Evolutionary conservation across 2,888 invertebrate species (phyloP).

Genomic region (Synergus laeviventris): DNA sequence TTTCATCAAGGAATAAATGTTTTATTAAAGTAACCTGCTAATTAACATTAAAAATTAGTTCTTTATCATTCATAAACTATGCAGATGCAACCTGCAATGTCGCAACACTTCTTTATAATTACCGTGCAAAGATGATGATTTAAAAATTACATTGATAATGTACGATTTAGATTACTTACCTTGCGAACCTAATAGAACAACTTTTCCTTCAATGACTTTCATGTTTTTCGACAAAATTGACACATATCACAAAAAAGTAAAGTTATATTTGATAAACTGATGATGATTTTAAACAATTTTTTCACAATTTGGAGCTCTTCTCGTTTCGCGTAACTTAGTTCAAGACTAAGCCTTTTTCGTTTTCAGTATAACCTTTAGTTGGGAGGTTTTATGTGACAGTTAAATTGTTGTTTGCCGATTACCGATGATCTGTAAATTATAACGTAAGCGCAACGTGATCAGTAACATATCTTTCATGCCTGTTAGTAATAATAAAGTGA

Average conservation of each 20-base stretch:
- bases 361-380: too few relatives aligned
- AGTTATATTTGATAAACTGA: not conserved
- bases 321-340: not conserved
- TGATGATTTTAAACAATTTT: not conserved
- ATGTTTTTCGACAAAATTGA: slow-evolving; percentile 75
- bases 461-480: too few relatives aligned
- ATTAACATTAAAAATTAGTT: not conserved
- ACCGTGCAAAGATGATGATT: not conserved
- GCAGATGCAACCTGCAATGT: not conserved
- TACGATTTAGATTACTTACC: slow-evolving; percentile 77
- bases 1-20: not conserved
- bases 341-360: not conserved
- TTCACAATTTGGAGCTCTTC: not conserved
- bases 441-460: too few relatives aligned
- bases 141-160: too few relatives aligned
- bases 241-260: slow-evolving; percentile 1
- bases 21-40: not conserved
- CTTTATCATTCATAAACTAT: not conserved
- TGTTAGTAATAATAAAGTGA: not conserved
- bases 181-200: slow-evolving; percentile 89
- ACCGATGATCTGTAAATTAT: not conserved
- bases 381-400: not conserved
- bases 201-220: slow-evolving; percentile 89
- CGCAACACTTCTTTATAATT: not conserved
- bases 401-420: not conserved